Conservation (phyloP, 37 sponge, comb jelly and placozoan genomes). For the Petrosia ficiformis region DNA sequence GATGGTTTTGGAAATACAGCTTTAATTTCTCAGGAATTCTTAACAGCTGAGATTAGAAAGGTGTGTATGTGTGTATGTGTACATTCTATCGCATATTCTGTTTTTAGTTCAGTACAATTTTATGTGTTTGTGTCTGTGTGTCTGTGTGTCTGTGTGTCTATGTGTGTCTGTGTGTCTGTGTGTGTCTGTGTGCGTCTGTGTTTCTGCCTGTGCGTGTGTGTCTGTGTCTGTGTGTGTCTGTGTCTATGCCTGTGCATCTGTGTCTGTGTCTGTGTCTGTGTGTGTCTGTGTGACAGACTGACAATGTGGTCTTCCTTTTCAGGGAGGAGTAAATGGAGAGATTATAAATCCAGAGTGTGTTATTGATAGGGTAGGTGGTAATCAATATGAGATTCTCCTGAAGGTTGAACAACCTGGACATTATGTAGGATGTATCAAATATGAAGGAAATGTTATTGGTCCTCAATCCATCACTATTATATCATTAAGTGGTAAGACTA, state of each 20-base stretch:
- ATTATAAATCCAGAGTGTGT: constrained; percentile 64
- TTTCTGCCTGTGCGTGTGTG: background rate
- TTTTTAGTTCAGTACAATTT: background rate
- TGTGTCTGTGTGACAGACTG: constrained; percentile 22
- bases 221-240: background rate
- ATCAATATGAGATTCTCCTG: constrained; percentile 50
- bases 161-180: background rate
- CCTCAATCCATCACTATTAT: constrained; percentile 34
- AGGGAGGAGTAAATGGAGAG: constrained; percentile 29
- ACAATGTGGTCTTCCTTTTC: background rate
- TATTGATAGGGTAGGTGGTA: background rate
- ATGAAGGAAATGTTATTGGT: constrained; percentile 25
- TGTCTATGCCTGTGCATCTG: no score
- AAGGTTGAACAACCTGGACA: constrained; percentile 64
- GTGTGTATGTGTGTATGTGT: constrained; percentile 13
- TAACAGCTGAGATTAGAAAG: constrained; percentile 53
- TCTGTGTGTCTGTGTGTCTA: background rate
- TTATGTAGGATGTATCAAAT: constrained; percentile 59
- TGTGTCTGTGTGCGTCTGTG: background rate
- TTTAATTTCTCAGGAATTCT: constrained; percentile 12
- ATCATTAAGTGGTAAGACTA: constrained; percentile 31
- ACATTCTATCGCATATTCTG: background rate
- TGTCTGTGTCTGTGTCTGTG: constrained; percentile 29
- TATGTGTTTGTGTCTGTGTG: background rate
- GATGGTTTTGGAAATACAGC: constrained; percentile 72